Evolutionary conservation across 2,797 vertebrate genomes (phyloP).

Genomic region (Sebastes itinus): DNA sequence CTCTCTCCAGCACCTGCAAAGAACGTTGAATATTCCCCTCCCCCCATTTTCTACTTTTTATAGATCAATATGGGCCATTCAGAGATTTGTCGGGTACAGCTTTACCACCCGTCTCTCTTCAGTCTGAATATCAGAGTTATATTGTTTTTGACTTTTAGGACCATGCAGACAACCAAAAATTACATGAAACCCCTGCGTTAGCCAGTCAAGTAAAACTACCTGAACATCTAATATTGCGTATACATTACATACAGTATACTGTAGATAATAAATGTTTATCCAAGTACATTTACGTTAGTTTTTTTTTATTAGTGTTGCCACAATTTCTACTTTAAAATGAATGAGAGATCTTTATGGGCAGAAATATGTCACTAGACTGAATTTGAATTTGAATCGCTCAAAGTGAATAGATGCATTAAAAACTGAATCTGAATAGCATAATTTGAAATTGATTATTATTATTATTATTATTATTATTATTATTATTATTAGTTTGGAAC

Average conservation of each 20-base stretch:
- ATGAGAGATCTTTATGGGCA: neutral
- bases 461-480: too few relatives aligned
- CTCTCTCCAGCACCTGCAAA: slow-evolving; percentile 6
- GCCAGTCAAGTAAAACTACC: neutral
- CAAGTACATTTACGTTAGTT: neutral
- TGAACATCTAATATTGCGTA: neutral
- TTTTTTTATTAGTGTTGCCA: neutral
- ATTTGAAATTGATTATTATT: too few relatives aligned
- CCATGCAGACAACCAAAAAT: neutral
- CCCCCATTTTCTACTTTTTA: neutral
- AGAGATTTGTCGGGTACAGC: neutral
- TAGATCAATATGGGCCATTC: neutral
- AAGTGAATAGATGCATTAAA: fast-evolving
- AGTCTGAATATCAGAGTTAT: neutral
- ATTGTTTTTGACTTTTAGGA: neutral
- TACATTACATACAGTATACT: neutral
- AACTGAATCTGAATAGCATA: too few relatives aligned
- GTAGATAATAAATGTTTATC: neutral
- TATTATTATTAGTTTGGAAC: too few relatives aligned
- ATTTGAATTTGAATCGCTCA: too few relatives aligned
- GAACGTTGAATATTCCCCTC: neutral
- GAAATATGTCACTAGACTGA: too few relatives aligned
- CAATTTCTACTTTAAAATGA: neutral
- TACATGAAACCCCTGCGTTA: neutral
- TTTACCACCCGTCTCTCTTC: neutral